phyloP scores from a whole-genome alignment of 2,113 vertebrate genomes.

The Columba livia region DNA sequence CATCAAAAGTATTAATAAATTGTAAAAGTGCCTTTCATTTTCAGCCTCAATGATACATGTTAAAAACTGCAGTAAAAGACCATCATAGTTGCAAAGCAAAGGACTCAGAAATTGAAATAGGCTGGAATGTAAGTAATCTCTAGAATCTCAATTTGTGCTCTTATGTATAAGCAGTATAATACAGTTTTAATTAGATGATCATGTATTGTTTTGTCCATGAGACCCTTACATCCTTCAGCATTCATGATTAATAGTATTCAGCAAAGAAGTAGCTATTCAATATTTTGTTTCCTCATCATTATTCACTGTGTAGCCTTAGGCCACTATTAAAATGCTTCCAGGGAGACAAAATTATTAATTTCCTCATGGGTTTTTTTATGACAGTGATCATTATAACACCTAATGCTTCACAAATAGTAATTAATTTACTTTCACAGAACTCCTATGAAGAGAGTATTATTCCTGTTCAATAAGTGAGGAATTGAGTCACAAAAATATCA shows the following conservation, averaged over 20 bases:
- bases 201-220: neutral
- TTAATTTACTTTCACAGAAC: neutral
- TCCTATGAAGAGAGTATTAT: neutral
- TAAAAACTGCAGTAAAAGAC: neutral
- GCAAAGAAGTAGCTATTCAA: neutral
- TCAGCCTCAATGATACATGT: neutral
- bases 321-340: neutral
- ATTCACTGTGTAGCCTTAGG: neutral
- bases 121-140: neutral
- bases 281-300: neutral
- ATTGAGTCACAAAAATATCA: neutral
- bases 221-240: neutral
- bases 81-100: neutral
- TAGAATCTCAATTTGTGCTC: neutral
- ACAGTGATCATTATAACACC: neutral
- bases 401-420: neutral
- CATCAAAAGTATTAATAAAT: neutral
- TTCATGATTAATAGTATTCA: neutral
- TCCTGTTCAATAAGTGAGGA: neutral
- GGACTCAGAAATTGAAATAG: neutral
- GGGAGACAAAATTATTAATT: neutral
- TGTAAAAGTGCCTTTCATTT: neutral
- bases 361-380: neutral
- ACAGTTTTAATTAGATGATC: neutral
- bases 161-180: neutral